Conservation (phyloP, 2,888 invertebrate species). For the Oxyscelio sp. region DNA sequence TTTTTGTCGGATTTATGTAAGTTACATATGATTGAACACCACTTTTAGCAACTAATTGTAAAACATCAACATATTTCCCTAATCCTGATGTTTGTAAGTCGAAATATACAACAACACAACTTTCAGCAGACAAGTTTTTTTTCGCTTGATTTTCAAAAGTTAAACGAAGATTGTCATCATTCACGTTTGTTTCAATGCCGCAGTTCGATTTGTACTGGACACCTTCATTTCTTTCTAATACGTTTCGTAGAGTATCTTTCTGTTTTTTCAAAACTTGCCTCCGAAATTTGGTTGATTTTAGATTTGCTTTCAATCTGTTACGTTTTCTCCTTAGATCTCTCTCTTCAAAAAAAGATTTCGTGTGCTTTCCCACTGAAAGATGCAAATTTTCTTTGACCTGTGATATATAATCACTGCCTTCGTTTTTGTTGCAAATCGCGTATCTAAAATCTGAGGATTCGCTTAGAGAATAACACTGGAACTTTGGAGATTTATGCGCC, state of each 20-base stretch:
- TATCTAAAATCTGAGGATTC: conserved; percentile 43
- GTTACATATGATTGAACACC: not conserved
- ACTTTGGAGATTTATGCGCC: conserved; percentile 40
- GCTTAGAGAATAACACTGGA: conserved; percentile 29
- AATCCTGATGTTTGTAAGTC: conserved; percentile 19
- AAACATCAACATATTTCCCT: conserved; percentile 31
- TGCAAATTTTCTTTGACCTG: conserved; percentile 29
- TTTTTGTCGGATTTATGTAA: conserved; percentile 37
- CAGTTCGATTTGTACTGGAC: conserved; percentile 1
- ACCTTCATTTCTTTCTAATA: not conserved
- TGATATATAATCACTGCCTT: conserved; percentile 28
- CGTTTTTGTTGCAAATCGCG: conserved; percentile 21
- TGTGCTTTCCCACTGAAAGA: no score
- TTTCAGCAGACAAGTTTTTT: no score
- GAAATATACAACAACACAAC: conserved; percentile 15
- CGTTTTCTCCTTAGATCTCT: no score
- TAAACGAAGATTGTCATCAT: no score
- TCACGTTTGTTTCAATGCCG: no score
- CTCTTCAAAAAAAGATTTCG: no score
- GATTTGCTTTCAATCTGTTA: no score
- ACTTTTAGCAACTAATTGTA: conserved; percentile 25
- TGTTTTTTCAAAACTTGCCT: conserved; percentile 26
- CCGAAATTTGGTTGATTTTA: no score
- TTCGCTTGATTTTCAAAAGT: no score
- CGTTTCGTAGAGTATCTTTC: conserved; percentile 13